phyloP scores from a whole-genome alignment of 2,113 vertebrate genomes.

The Mastomys natalensis region DNA sequence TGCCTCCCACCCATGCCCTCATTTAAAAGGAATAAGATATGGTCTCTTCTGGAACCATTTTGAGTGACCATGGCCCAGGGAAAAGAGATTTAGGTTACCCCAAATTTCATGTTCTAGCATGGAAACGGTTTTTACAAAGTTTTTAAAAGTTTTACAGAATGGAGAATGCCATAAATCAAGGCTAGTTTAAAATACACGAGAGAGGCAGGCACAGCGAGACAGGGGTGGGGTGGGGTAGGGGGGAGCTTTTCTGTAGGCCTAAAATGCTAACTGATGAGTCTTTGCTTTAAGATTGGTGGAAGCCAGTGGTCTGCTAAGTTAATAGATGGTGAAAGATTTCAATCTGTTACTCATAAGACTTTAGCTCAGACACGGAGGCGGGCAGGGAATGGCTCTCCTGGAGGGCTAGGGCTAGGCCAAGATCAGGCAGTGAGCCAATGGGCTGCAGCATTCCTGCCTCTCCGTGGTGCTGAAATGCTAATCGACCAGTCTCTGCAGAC shows the following conservation, averaged over 20 bases:
- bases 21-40: not conserved
- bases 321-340: not conserved
- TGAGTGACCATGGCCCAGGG: not conserved
- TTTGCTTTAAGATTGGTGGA: not conserved
- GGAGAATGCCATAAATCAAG: not conserved
- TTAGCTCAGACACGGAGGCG: not conserved
- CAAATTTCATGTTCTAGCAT: not conserved
- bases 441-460: not conserved
- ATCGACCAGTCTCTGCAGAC: not conserved
- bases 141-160: not conserved
- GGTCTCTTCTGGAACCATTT: not conserved
- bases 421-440: accelerated
- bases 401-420: not conserved
- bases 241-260: not conserved
- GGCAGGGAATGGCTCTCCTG: not conserved
- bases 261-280: not conserved
- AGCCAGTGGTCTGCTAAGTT: not conserved
- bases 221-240: too few relatives aligned
- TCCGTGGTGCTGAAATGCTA: not conserved
- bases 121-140: not conserved
- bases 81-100: not conserved
- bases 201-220: not conserved
- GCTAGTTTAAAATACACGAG: not conserved
- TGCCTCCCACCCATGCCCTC: accelerated
- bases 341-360: not conserved